Conservation (phyloP, 2,888 invertebrate species). For the Empis stercorea region DNA sequence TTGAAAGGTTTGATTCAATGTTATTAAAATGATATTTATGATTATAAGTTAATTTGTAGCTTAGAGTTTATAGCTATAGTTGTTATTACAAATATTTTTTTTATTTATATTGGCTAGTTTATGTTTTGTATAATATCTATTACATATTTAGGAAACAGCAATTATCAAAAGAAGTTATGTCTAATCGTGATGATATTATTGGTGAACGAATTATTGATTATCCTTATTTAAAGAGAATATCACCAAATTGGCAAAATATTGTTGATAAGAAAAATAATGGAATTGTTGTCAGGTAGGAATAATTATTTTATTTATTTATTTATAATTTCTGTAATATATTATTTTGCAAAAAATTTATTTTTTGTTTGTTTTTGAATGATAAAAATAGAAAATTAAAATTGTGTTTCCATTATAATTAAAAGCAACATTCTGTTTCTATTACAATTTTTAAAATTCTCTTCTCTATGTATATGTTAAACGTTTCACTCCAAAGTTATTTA, state of each 20-base stretch:
- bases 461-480: no score
- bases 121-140: no score
- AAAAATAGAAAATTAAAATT: no score
- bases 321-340: background rate
- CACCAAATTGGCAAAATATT: background rate
- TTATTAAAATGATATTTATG: no score
- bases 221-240: constrained; percentile 5
- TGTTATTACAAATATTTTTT: background rate
- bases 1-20: constrained; percentile 12
- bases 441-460: no score
- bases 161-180: constrained; percentile 5
- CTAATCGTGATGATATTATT: constrained; percentile 11
- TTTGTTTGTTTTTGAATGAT: no score
- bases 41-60: no score
- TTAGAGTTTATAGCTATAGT: background rate
- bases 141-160: constrained; percentile 4
- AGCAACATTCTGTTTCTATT: no score
- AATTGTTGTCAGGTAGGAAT: background rate
- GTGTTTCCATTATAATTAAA: no score
- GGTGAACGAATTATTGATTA: constrained; percentile 5
- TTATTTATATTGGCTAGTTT: no score
- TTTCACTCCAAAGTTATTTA: no score
- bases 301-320: background rate
- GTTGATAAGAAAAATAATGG: background rate
- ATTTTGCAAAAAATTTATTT: no score